phyloP scores from a whole-genome alignment of 2,888 invertebrate genomes.

The Thymelicus acteon region DNA sequence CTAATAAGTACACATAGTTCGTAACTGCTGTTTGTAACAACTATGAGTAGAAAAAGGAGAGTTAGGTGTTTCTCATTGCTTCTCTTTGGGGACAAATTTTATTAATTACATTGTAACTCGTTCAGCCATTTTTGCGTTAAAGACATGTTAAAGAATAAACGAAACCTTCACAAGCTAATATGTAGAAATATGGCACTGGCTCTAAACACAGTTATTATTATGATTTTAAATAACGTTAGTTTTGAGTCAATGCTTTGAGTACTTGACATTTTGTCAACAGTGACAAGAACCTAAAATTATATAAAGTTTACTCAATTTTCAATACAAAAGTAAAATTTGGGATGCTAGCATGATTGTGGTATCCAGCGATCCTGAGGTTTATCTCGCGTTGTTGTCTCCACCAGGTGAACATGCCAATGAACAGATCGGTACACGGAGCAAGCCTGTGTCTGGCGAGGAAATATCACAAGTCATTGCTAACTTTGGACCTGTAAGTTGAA shows the following conservation, averaged over 20 bases:
- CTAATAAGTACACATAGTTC: no score
- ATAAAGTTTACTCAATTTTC: not conserved
- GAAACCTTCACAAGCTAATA: no score
- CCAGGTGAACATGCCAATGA: constrained; percentile 80
- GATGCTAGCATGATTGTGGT: not conserved
- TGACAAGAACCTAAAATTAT: not conserved
- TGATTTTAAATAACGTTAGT: not conserved
- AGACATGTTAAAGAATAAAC: no score
- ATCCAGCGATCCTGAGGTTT: not conserved
- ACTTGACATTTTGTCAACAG: constrained; percentile 12
- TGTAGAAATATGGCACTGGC: not conserved
- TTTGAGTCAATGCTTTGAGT: not conserved
- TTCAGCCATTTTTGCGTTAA: no score
- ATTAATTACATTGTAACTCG: no score
- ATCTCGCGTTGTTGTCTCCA: not conserved
- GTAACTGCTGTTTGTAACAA: no score
- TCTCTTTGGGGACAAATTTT: no score
- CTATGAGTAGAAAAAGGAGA: no score
- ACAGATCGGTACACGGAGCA: constrained; percentile 69
- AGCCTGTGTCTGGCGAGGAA: constrained; percentile 70
- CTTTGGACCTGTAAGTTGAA: constrained; percentile 74
- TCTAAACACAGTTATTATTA: not conserved
- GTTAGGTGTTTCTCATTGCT: no score
- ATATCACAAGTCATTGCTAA: constrained; percentile 77
- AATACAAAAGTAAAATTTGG: not conserved